Evolutionary conservation across 2,797 vertebrate genomes (phyloP), one percentile per base, ranked within the genome.

Genomic region (Ispidina picta): DNA sequence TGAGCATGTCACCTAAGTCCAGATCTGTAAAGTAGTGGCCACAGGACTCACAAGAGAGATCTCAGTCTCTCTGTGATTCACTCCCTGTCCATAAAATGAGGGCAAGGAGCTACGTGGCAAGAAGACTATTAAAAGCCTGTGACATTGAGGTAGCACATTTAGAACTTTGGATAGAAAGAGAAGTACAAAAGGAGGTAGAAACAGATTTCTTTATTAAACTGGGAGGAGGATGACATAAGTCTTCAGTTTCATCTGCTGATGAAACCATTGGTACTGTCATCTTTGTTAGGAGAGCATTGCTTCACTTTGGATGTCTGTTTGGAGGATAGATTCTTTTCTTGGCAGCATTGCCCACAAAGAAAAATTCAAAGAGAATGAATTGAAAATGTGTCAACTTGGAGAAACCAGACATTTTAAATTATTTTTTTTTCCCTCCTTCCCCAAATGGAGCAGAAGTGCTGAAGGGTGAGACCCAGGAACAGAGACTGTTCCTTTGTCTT

Each of bases 171-270:
- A 1, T 13, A 35, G 22, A 28, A 62, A 76, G 49, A 1, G 14
- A 74, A n/a, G 25, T 9, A 49, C 18, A 8, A 43, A 71, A 44
- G 33, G n/a, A 87, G 9, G 15, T 1, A n/a, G 56, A 60, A 69
- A 29, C 0, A 12, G 39, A 17, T 46, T 43, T 31, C 31, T 33
- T 28, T 35, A 18, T 77, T 46, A 54, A 87, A 39, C 12, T 14
- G 2, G 8, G 15, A 12, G 26, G 10, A 69, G 10, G 31, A n/a
- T 15, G 9, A 11, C 0, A 0, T 9, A 17, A 17, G 10, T 39
- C 26, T 85, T 29, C 52, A 33, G 5, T 12, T 88, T 63, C 62
- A 21, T 10, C 66, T 46, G 35, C 51, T 12, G 41, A 52, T 28
- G 68, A 60, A 82, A n/a, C 56, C 63, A 21, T 69, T 2, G 0